phyloP scores from a whole-genome alignment of 2,113 vertebrate species.

The Pterocles gutturalis region DNA sequence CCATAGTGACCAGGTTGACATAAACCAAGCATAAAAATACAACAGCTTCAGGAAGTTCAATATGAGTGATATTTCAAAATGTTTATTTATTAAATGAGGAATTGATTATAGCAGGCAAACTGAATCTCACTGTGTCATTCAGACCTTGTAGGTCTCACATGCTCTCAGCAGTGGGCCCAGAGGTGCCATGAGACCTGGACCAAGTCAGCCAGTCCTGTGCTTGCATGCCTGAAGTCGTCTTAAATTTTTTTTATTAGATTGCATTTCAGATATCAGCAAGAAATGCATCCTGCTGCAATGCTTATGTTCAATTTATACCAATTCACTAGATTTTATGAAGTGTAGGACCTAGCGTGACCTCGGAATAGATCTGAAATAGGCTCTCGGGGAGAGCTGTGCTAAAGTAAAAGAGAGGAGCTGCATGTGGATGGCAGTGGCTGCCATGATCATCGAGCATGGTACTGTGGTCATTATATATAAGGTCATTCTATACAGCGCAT shows the following conservation, averaged over 20 bases:
- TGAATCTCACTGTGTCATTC: background rate
- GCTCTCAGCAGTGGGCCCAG: background rate
- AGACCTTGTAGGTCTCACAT: rapidly evolving
- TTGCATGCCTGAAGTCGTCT: background rate
- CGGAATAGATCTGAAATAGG: background rate
- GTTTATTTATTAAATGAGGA: background rate
- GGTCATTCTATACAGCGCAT: too few species aligned
- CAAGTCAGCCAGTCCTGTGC: background rate
- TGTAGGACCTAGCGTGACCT: background rate
- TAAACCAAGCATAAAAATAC: background rate
- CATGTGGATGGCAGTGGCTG: rapidly evolving
- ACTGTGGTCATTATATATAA: background rate
- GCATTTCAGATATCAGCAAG: background rate
- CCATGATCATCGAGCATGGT: background rate
- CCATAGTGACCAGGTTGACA: background rate
- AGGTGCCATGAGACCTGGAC: background rate
- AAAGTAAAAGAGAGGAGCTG: background rate
- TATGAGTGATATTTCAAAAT: background rate
- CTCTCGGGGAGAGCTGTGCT: background rate
- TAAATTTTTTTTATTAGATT: background rate
- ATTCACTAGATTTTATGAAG: background rate
- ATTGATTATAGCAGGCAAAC: background rate
- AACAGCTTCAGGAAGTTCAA: background rate
- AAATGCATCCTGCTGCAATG: background rate
- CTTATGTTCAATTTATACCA: background rate